Conservation (phyloP, 1,140 invertebrate species). For the Cherax quadricarinatus region DNA sequence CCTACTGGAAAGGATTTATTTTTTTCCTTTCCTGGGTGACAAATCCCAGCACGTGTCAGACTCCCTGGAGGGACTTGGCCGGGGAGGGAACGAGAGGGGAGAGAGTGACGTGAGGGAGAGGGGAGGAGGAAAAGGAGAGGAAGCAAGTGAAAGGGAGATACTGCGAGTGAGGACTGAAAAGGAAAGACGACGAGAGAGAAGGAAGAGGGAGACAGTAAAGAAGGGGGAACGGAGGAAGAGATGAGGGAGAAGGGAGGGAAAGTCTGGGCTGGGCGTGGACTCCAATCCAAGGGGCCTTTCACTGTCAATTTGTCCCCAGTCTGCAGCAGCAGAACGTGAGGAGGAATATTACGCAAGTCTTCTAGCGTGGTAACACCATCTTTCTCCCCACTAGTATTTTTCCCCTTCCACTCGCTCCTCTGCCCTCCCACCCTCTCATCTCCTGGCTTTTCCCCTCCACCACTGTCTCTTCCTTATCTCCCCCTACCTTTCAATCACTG, state of each 20-base stretch:
- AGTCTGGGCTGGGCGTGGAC: not conserved
- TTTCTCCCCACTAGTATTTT: too few relatives aligned
- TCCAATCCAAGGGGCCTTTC: slow-evolving; percentile 23
- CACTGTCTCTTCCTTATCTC: not conserved
- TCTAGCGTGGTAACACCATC: not conserved
- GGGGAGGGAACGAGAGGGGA: not conserved
- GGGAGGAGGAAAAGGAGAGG: too few relatives aligned
- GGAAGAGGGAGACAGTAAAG: not conserved
- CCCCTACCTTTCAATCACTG: too few relatives aligned
- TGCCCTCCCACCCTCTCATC: too few relatives aligned
- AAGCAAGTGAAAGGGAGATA: too few relatives aligned
- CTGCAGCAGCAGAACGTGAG: slow-evolving; percentile 31
- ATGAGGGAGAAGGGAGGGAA: not conserved
- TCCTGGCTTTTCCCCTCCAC: not conserved
- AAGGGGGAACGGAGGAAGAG: not conserved
- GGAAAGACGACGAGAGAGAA: too few relatives aligned
- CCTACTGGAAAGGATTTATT: too few relatives aligned
- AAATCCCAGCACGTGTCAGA: too few relatives aligned
- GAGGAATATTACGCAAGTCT: slow-evolving; percentile 15
- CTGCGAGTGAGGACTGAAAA: too few relatives aligned
- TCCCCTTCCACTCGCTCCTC: not conserved
- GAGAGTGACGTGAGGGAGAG: too few relatives aligned
- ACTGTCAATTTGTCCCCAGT: slow-evolving; percentile 29
- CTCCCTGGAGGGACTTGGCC: too few relatives aligned
- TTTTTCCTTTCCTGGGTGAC: too few relatives aligned